phyloP scores from a whole-genome alignment of 2,113 vertebrate genomes.

The Hippocampus barbouri region DNA sequence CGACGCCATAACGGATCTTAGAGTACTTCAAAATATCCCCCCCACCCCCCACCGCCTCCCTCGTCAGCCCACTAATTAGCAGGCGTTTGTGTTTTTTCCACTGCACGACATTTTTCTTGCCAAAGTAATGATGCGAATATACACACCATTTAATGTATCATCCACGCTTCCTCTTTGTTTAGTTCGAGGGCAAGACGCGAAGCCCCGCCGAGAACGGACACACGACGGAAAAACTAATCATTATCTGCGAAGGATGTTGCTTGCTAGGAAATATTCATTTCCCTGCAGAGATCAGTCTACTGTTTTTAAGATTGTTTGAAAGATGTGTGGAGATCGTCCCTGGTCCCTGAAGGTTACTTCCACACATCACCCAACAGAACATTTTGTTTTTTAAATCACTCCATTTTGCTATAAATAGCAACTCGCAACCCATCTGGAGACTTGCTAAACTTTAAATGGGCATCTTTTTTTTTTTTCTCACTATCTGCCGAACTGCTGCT shows the following conservation, averaged over 20 bases:
- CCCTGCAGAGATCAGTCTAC: neutral
- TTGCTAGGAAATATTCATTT: slow-evolving; percentile 1
- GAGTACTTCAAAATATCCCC: neutral
- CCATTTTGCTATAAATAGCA: neutral
- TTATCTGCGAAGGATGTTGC: slow-evolving; percentile 36
- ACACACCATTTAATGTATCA: slow-evolving; percentile 48
- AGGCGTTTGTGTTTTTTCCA: slow-evolving; percentile 36
- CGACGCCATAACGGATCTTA: neutral
- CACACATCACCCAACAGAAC: neutral
- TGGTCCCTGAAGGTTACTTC: neutral
- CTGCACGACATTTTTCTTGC: slow-evolving; percentile 41
- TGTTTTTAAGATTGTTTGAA: slow-evolving; percentile 25
- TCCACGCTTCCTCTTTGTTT: slow-evolving; percentile 49
- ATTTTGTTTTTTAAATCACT: neutral
- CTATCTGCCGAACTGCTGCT: too few species aligned
- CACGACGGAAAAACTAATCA: slow-evolving; percentile 36
- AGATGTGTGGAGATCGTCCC: slow-evolving; percentile 10
- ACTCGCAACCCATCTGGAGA: neutral
- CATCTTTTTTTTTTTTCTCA: too few species aligned
- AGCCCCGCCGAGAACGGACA: slow-evolving; percentile 46
- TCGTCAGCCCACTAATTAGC: slow-evolving; percentile 36
- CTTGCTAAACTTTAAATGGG: neutral
- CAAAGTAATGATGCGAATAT: slow-evolving; percentile 51
- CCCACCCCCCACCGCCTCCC: neutral
- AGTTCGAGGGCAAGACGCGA: slow-evolving; percentile 51